Percentiles rank a stretch among this genome's conserved stretches.
phyloP scores from a whole-genome alignment of 2,797 vertebrate genomes.

The Australoheros facetus region DNA sequence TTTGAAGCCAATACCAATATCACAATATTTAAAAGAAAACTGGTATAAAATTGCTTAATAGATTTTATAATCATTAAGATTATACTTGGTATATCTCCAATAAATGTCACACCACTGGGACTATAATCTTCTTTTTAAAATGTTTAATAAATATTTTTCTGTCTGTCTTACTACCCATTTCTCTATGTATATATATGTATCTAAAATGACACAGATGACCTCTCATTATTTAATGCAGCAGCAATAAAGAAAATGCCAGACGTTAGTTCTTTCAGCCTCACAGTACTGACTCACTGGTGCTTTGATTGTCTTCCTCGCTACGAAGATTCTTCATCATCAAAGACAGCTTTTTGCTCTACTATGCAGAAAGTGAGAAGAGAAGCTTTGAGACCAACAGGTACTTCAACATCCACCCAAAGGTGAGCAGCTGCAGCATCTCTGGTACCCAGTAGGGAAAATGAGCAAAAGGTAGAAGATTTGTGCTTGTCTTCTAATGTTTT shows the following conservation, averaged over 20 bases:
- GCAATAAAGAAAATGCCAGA: constrained; percentile 4
- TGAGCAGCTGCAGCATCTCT: constrained; percentile 62
- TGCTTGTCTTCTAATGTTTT: background rate
- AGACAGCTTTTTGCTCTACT: constrained; percentile 97
- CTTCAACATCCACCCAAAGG: constrained; percentile 99
- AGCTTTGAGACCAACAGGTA: constrained; percentile 93
- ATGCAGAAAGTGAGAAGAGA: constrained; percentile 92
- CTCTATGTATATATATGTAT: background rate
- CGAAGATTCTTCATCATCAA: constrained; percentile 96
- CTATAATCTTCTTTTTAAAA: background rate
- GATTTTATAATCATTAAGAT: background rate
- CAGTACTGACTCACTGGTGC: constrained; percentile 43
- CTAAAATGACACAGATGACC: background rate
- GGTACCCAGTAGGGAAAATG: background rate
- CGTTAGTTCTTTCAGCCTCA: constrained; percentile 11
- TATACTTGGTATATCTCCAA: background rate
- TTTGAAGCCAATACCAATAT: too few species aligned
- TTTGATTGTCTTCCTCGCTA: constrained; percentile 49
- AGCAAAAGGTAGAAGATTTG: background rate
- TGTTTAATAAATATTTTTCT: background rate
- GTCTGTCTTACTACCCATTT: background rate
- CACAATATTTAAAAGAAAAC: background rate
- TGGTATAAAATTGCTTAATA: background rate
- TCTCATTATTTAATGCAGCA: background rate
- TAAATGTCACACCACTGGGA: background rate